phyloP scores from a whole-genome alignment of 2,797 vertebrate genomes.

The Macropodus opercularis region DNA sequence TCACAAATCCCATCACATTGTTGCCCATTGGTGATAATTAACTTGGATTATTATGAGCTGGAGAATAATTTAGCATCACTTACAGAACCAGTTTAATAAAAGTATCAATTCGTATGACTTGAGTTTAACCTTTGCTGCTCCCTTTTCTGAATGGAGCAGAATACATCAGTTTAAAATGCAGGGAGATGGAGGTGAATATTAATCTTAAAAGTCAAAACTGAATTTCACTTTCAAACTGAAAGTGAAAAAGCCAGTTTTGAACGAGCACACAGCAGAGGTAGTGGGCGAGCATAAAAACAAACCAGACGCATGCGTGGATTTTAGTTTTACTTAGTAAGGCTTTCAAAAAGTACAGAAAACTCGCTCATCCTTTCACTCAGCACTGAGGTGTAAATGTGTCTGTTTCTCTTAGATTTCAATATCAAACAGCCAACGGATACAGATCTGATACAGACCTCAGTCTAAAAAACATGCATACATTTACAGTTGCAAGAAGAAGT shows the following conservation, averaged over 20 bases:
- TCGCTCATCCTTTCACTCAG: not conserved
- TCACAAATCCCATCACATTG: conserved; percentile 48
- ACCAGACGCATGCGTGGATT: not conserved
- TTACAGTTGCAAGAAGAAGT: no score
- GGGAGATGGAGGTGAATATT: conserved; percentile 36
- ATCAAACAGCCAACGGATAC: not conserved
- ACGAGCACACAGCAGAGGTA: no score
- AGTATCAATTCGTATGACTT: conserved; percentile 60
- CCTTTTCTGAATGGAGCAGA: conserved; percentile 41
- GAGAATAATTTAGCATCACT: conserved; percentile 63
- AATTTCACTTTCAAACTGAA: conserved; percentile 21
- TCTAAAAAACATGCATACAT: no score
- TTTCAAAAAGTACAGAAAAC: not conserved
- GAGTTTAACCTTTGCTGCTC: conserved; percentile 66
- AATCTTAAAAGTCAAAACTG: conserved; percentile 27
- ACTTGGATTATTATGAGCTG: conserved; percentile 49
- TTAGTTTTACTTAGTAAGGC: not conserved
- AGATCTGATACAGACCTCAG: not conserved
- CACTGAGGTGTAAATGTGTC: not conserved
- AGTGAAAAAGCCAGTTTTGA: no score
- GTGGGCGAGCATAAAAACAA: not conserved
- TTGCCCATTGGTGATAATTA: conserved; percentile 57
- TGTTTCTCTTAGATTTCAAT: not conserved
- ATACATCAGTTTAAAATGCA: conserved; percentile 58
- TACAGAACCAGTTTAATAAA: conserved; percentile 62